A percentile compares a stretch with the other conserved stretches of the same genome.
Conservation (phyloP, 2,888 invertebrate species). For the Epiblema foenella region DNA sequence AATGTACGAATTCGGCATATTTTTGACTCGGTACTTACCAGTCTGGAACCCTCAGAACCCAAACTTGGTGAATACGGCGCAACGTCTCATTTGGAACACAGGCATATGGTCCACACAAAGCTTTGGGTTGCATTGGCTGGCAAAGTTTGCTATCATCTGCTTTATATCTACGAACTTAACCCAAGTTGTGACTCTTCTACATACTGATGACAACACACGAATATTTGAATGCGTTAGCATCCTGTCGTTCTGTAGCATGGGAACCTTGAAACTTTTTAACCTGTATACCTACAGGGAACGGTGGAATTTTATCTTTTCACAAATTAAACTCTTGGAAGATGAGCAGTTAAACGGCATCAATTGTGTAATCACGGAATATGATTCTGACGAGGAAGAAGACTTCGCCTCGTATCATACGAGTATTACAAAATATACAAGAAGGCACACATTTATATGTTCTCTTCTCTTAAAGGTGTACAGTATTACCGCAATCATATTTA, state of each 20-base stretch:
- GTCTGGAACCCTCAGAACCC: constrained; percentile 3
- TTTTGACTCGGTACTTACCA: constrained; percentile 19
- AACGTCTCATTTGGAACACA: constrained; percentile 49
- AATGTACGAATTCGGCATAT: neutral
- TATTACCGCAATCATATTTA: constrained; percentile 60
- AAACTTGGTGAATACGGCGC: constrained; percentile 40
- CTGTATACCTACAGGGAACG: constrained; percentile 51
- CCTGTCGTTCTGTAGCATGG: constrained; percentile 68
- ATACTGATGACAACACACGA: constrained; percentile 57
- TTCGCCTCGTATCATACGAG: constrained; percentile 44
- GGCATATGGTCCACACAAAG: constrained; percentile 54
- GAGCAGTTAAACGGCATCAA: constrained; percentile 50
- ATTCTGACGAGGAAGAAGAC: constrained; percentile 51
- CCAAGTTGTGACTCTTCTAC: constrained; percentile 59
- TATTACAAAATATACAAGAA: constrained; percentile 58
- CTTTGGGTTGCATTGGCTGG: constrained; percentile 52
- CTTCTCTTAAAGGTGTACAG: constrained; percentile 61
- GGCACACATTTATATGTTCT: constrained; percentile 54
- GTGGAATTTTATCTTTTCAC: constrained; percentile 60
- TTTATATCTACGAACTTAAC: constrained; percentile 55
- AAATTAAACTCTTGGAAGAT: constrained; percentile 58
- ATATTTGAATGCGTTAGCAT: constrained; percentile 70
- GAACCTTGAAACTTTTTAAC: constrained; percentile 63
- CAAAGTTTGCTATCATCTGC: constrained; percentile 54
- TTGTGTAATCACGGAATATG: constrained; percentile 46